Conservation (phyloP, 2,113 vertebrate species). For the Zapus hudsonius region DNA sequence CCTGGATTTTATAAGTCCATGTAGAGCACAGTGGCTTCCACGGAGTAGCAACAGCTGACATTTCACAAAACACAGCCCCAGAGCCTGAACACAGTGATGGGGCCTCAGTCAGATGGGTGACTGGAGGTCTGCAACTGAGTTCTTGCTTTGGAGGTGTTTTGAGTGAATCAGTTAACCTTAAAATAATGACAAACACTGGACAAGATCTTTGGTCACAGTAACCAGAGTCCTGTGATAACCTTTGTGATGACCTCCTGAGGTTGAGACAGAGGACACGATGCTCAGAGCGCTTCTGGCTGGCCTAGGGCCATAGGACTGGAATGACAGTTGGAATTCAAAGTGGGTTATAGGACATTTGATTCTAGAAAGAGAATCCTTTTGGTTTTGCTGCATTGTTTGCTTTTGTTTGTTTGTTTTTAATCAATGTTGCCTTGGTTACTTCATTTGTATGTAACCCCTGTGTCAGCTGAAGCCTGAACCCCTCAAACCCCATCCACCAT, state of each 20-base stretch:
- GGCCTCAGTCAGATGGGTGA: background rate
- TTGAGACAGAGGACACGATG: background rate
- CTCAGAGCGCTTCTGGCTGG: background rate
- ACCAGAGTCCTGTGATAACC: background rate
- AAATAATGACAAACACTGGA: background rate
- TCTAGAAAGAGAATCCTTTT: background rate
- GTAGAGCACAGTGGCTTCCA: slow-evolving; percentile 55
- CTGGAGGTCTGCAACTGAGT: background rate
- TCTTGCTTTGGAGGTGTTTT: background rate
- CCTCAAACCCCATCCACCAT: background rate
- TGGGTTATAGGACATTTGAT: background rate
- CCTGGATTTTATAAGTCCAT: background rate
- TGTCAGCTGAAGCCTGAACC: background rate
- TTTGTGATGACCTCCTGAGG: background rate
- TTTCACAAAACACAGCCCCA: slow-evolving; percentile 10
- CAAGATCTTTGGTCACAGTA: background rate
- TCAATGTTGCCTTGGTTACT: background rate
- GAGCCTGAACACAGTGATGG: background rate
- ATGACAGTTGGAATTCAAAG: background rate
- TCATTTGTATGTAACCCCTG: background rate
- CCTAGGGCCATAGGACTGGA: background rate
- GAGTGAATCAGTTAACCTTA: background rate
- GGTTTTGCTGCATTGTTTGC: background rate
- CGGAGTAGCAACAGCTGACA: slow-evolving; percentile 56
- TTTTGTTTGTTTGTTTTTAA: slow-evolving; percentile 1